Base-by-base conservation (phyloP, 2,797 vertebrate species). In the Aphelocoma californica region DNA sequence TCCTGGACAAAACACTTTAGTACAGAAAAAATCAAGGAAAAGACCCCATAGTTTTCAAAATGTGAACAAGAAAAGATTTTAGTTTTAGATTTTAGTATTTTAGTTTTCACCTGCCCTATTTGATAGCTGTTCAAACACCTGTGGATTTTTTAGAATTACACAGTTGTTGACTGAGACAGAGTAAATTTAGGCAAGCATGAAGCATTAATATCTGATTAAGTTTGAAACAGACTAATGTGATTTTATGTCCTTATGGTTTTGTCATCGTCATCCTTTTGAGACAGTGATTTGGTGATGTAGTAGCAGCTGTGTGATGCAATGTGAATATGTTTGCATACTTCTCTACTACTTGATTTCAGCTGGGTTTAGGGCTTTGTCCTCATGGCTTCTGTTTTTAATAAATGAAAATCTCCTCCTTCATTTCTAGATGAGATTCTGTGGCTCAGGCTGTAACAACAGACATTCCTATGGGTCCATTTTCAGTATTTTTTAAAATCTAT, bases 381-480 rank as follows among this genome's bases (percentile, higher is more conserved):
- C 18, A 48, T 31, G 15, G 7, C 28, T 73, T 73, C 38, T 20
- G 2, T 47, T 88, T 74, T 77, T 40, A 54, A 24, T 56, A 32
- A 86, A 36, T 38, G 6, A 36, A 67, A 56, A 45, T 53, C 9
- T 48, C 54, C 15, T 83, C 7, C 9, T 90, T 51, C 4, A 25
- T 66, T 91, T 82, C 71, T 60, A 2, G 25, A 4, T 36, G 38
- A 65, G 20, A 72, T 89, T 75, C 58, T 82, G 25, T 71, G 36
- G 10, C 38, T 84, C 50, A 80, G 3, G 10, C 47, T 69, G 8
- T 57, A 89, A 29, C 31, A 80, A 50, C 12, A 48, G 23, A 54
- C 0, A 0, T 53, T 81, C 5, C 17, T 10, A 3, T 29, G 25
- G 16, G 14, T 79, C 29, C 0, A 0, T 14, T 86, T 78, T 74